These are phyloP conservation scores for Dipus sagitta DNA, from an alignment of 2,797 vertebrate species.

Conservation along the genomic window DNA sequence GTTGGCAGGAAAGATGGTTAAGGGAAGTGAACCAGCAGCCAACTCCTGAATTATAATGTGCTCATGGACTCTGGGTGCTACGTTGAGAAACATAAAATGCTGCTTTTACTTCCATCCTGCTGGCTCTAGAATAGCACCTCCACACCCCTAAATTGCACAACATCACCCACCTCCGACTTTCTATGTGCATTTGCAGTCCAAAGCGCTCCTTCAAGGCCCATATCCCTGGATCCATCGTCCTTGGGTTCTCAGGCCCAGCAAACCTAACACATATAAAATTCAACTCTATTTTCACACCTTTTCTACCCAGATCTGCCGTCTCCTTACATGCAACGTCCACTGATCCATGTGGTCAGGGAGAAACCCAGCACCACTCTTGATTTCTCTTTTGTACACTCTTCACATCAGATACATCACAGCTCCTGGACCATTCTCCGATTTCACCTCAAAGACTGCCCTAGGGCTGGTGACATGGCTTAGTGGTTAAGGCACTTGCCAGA, in stretches of 20 bases:
- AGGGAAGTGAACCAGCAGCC: background rate
- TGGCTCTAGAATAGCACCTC: background rate
- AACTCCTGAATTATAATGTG: background rate
- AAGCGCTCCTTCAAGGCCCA: background rate
- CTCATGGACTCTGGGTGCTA: background rate
- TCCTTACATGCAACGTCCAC: background rate
- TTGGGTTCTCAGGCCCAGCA: background rate
- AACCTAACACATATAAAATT: background rate
- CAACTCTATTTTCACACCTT: background rate
- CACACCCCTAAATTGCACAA: background rate
- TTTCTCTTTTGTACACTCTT: background rate
- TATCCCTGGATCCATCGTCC: background rate
- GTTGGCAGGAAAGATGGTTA: background rate
- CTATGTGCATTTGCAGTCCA: background rate
- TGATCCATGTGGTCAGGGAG: rapidly evolving
- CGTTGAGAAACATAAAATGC: constrained; percentile 9
- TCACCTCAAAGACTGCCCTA: background rate
- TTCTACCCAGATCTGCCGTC: background rate
- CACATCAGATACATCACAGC: background rate
- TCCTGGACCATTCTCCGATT: background rate
- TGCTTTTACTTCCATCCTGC: background rate
- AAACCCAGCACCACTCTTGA: background rate
- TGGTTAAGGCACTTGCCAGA: too few relatives aligned
- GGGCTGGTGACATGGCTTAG: too few relatives aligned
- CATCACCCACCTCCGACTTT: background rate